A percentile compares a stretch with the other conserved stretches of the same genome.
These are phyloP conservation scores for Stigmatopora nigra DNA, from an alignment of 2,113 vertebrate genomes.

Conservation along the genomic window DNA sequence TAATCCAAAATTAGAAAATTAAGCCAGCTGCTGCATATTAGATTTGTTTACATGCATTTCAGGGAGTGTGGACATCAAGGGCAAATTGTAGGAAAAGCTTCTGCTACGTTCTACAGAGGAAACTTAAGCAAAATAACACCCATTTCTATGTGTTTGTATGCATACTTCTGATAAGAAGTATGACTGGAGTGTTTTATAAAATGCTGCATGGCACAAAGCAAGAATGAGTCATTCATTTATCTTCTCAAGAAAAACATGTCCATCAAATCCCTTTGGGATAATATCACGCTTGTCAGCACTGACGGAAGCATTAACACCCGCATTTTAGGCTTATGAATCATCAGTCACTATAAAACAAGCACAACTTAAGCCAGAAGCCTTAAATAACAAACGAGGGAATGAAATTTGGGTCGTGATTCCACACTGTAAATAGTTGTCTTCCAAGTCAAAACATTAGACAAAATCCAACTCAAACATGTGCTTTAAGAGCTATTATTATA, in stretches of 20 bases:
- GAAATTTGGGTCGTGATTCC: conserved; percentile 1
- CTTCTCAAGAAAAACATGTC: background rate
- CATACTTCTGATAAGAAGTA: background rate
- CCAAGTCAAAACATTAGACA: background rate
- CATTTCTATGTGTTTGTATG: background rate
- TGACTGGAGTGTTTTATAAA: background rate
- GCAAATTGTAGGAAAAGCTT: background rate
- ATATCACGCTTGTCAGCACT: conserved; percentile 16
- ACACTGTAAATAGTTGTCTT: background rate
- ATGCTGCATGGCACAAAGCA: conserved; percentile 14
- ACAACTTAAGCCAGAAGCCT: background rate
- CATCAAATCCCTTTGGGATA: conserved; percentile 19
- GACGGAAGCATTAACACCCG: conserved; percentile 40
- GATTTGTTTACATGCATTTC: background rate
- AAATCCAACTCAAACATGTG: background rate
- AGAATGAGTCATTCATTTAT: conserved; percentile 18
- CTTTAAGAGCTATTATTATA: background rate
- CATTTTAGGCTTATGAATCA: conserved; percentile 46
- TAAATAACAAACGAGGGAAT: background rate
- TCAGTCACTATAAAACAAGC: conserved; percentile 15
- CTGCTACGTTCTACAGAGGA: background rate
- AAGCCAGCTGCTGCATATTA: background rate
- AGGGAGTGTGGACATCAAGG: background rate
- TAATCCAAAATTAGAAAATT: conserved; percentile 7
- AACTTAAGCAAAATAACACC: background rate